These are phyloP conservation scores for Schizopygopsis malacanthus DNA, from an alignment of 2,797 vertebrate genomes.

Conservation along the genomic window DNA sequence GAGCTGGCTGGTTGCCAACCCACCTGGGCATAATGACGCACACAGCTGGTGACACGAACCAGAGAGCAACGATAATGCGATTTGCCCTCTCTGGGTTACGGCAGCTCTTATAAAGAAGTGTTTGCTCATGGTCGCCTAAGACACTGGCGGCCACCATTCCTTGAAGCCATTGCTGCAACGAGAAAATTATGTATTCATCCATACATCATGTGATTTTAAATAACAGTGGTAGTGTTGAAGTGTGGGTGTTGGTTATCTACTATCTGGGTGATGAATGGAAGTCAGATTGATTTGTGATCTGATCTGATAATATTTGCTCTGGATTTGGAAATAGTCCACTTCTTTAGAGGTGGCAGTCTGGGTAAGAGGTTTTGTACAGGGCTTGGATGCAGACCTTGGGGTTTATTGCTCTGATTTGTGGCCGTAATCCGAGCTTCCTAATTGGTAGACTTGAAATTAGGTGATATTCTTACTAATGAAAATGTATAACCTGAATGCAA, in stretches of 20 bases:
- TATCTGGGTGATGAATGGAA: conserved; percentile 55
- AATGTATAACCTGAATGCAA: too few relatives aligned
- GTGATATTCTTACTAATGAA: conserved; percentile 31
- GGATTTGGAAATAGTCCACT: conserved; percentile 46
- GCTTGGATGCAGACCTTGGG: conserved; percentile 18
- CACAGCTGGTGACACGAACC: conserved; percentile 47
- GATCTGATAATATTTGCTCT: conserved; percentile 54
- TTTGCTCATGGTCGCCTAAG: conserved; percentile 34
- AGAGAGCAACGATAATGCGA: conserved; percentile 30
- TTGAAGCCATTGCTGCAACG: conserved; percentile 13
- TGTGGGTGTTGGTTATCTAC: conserved; percentile 45
- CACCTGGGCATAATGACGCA: conserved; percentile 52
- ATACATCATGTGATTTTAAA: conserved; percentile 60
- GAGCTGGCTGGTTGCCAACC: conserved; percentile 61
- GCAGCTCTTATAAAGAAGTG: conserved; percentile 39
- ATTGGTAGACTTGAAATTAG: conserved; percentile 29
- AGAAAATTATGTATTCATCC: conserved; percentile 53
- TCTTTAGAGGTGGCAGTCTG: conserved; percentile 37
- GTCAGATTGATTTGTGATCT: conserved; percentile 57
- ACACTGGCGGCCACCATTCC: neutral
- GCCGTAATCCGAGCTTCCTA: conserved; percentile 21
- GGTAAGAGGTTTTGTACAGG: conserved; percentile 13
- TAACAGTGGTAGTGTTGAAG: conserved; percentile 47
- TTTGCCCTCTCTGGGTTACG: conserved; percentile 44
- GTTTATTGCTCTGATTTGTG: conserved; percentile 40